A percentile compares a stretch with the other conserved stretches of the same genome.
These are phyloP conservation scores for Tenthredo amoena DNA, from an alignment of 2,888 invertebrate species.

Conservation along the genomic window DNA sequence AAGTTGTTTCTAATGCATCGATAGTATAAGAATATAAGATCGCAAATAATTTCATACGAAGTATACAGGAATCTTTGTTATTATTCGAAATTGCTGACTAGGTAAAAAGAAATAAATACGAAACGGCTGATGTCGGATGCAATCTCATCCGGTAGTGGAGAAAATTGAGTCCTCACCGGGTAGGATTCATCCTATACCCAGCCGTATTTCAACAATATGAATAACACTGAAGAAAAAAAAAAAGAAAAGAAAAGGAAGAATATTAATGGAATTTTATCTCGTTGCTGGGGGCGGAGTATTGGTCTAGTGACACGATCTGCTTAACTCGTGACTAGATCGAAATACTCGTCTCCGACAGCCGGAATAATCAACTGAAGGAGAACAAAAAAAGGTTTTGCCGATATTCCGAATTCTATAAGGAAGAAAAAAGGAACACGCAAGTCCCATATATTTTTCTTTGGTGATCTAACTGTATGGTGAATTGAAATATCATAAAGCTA, in stretches of 20 bases:
- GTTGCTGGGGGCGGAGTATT: conserved; percentile 69
- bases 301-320: conserved; percentile 72
- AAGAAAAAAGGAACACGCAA: not conserved
- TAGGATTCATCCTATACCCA: conserved; percentile 75
- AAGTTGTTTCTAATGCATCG: not conserved
- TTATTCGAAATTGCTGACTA: conserved; percentile 10
- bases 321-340: conserved; percentile 78
- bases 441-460: conserved; percentile 79
- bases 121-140: conserved; percentile 67
- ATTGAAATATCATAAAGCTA: conserved; percentile 77
- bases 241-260: not conserved
- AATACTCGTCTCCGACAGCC: conserved; percentile 75
- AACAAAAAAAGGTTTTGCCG: conserved; percentile 3
- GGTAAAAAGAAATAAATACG: not conserved
- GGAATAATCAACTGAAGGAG: conserved; percentile 53
- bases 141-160: conserved; percentile 69
- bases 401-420: not conserved
- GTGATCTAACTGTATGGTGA: conserved; percentile 80
- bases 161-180: conserved; percentile 74
- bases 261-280: conserved; percentile 54
- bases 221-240: not conserved
- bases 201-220: conserved; percentile 58
- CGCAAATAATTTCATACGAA: not conserved
- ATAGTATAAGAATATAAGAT: not conserved
- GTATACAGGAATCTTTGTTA: not conserved